These are phyloP conservation scores for Tolmerus cingulatus DNA, from an alignment of 2,888 invertebrate species.

Conservation along the genomic window DNA sequence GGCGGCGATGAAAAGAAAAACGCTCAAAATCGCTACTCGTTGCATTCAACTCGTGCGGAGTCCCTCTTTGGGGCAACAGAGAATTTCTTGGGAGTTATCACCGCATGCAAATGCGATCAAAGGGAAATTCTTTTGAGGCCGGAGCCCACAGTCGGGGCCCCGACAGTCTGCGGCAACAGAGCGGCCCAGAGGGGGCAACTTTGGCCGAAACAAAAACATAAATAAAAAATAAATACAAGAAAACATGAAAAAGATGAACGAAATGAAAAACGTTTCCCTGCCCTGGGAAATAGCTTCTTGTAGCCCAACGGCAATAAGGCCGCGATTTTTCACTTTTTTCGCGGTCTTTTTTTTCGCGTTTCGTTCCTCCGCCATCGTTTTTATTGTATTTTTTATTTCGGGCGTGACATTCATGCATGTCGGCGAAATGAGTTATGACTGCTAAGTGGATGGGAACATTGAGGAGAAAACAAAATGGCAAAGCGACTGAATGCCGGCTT, in stretches of 20 bases:
- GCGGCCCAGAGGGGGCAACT: not conserved
- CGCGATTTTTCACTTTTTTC: not conserved
- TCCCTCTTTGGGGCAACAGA: not conserved
- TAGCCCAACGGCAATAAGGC: not conserved
- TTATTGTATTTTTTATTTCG: not conserved
- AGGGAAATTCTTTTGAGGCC: slow-evolving; percentile 9
- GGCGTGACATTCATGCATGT: slow-evolving; percentile 26
- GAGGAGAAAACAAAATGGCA: slow-evolving; percentile 20
- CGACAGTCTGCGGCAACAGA: not conserved
- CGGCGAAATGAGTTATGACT: slow-evolving; percentile 37
- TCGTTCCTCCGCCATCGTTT: not conserved
- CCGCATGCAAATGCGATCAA: slow-evolving; percentile 22
- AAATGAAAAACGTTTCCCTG: not conserved
- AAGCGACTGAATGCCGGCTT: slow-evolving; percentile 2
- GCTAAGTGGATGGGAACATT: slow-evolving; percentile 33
- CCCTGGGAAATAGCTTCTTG: slow-evolving; percentile 37
- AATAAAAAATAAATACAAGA: not conserved
- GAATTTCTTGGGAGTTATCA: slow-evolving; percentile 10
- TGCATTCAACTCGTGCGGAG: not conserved
- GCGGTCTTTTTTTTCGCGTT: not conserved
- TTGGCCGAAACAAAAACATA: too few relatives aligned
- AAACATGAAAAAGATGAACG: not conserved
- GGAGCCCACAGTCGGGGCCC: not conserved
- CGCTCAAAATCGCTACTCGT: not conserved
- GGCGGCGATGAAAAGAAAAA: not conserved